Conservation (phyloP, 2,113 vertebrate species). For the Pomatorhinus ruficollis region DNA sequence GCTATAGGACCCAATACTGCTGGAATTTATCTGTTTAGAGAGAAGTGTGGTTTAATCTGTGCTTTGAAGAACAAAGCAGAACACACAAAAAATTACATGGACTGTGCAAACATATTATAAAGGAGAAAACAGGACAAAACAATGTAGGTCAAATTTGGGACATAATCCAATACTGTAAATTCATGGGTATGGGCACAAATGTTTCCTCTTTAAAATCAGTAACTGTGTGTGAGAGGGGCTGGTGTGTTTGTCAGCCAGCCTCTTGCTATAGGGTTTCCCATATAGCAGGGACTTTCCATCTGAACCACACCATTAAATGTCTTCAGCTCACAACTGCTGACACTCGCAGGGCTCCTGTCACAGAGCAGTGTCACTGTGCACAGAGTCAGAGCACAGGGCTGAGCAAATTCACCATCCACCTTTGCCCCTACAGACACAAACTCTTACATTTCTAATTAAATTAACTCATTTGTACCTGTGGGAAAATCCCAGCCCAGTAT, state of each 20-base stretch:
- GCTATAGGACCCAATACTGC: background rate
- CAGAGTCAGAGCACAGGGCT: background rate
- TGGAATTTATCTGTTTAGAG: constrained; percentile 46
- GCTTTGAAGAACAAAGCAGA: constrained; percentile 50
- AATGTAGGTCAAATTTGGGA: background rate
- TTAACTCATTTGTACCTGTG: constrained; percentile 36
- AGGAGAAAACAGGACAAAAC: background rate
- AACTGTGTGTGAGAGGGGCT: background rate
- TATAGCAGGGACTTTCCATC: background rate
- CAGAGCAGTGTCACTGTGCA: background rate
- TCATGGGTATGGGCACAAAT: background rate
- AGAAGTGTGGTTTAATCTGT: background rate
- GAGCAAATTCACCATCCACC: background rate
- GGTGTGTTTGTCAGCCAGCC: background rate
- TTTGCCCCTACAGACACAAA: background rate
- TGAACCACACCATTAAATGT: background rate
- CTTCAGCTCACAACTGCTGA: background rate
- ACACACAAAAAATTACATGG: background rate
- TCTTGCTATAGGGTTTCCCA: background rate
- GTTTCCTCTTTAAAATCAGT: background rate
- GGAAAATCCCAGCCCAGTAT: constrained; percentile 21
- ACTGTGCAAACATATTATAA: background rate
- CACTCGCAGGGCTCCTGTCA: background rate
- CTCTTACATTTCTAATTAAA: background rate
- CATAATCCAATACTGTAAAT: background rate